Evolutionary conservation across 2,113 vertebrate genomes (phyloP).

Genomic region (Hystrix cristata): DNA sequence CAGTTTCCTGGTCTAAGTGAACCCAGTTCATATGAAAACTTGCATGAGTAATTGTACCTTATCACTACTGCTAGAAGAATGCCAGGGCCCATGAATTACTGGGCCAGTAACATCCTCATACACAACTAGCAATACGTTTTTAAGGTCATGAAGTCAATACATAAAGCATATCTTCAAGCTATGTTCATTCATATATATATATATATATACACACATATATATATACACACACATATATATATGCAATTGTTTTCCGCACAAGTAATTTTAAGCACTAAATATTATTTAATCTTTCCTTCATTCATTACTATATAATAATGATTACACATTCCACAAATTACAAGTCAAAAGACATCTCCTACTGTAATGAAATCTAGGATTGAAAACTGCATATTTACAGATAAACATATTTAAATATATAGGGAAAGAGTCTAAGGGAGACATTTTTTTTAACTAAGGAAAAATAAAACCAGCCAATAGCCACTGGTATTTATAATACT

Average conservation of each 20-base stretch:
- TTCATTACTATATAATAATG: constrained; percentile 1
- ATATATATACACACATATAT: not conserved
- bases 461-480: constrained; percentile 4
- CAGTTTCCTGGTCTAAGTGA: not conserved
- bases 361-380: not conserved
- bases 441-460: not conserved
- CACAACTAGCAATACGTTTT: not conserved
- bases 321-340: constrained; percentile 19
- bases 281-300: constrained; percentile 1
- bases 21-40: not conserved
- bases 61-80: not conserved
- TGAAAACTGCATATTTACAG: not conserved
- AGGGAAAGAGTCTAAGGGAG: not conserved
- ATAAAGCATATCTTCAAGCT: not conserved
- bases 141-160: not conserved
- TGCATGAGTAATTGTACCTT: not conserved
- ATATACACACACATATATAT: no score
- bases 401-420: constrained; percentile 24
- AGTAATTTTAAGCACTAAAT: constrained; percentile 8
- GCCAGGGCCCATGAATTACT: not conserved
- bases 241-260: constrained; percentile 4
- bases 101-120: not conserved
- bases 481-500: constrained; percentile 84
- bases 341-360: constrained; percentile 8
- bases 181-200: not conserved